Conservation (phyloP, 2,797 vertebrate genomes). For the Urophycis tenuis region DNA sequence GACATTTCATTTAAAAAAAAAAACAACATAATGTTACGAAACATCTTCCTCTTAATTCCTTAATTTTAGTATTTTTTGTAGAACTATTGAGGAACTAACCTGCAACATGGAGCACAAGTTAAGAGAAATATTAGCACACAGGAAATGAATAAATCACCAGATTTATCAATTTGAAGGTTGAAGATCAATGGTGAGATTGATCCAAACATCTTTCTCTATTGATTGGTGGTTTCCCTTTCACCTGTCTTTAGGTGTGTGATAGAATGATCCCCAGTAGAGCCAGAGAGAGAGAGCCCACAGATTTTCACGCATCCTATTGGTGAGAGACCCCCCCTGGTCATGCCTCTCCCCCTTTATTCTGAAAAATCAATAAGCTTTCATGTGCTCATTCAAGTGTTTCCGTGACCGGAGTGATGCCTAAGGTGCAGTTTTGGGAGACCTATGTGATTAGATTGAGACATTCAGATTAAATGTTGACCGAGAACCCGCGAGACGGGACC, state of each 20-base stretch:
- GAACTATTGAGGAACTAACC: neutral
- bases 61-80: neutral
- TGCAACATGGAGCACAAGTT: neutral
- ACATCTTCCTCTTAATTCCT: neutral
- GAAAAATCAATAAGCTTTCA: conserved; percentile 61
- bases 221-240: conserved; percentile 42
- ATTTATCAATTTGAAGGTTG: neutral
- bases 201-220: conserved; percentile 31
- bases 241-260: conserved; percentile 51
- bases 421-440: conserved; percentile 49
- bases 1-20: neutral
- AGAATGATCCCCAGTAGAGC: conserved; percentile 43
- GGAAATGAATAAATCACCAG: neutral
- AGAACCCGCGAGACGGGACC: neutral
- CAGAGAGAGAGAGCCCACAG: conserved; percentile 29
- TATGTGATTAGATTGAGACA: conserved; percentile 32
- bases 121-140: neutral
- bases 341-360: conserved; percentile 50
- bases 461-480: conserved; percentile 27
- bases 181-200: neutral
- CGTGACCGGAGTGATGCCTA: conserved; percentile 42
- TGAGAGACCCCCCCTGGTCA: conserved; percentile 51
- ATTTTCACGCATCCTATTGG: conserved; percentile 64
- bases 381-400: conserved; percentile 48
- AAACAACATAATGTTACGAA: no score